phyloP scores from a whole-genome alignment of 2,888 invertebrate species.

The Leistus spinibarbis region DNA sequence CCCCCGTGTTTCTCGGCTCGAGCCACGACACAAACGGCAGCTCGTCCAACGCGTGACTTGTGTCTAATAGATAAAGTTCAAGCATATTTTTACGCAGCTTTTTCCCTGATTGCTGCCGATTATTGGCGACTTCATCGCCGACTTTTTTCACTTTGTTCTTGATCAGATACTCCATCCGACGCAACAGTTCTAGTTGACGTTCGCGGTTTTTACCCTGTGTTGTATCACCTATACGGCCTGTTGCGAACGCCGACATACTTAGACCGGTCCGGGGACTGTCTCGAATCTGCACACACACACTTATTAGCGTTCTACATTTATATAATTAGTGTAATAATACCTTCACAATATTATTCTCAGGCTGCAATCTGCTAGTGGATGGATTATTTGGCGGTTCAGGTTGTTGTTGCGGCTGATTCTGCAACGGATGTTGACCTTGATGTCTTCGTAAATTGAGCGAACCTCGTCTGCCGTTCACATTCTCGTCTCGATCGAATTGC shows the following conservation, averaged over 20 bases:
- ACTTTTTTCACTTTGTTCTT: constrained; percentile 47
- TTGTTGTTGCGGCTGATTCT: constrained; percentile 1
- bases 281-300: constrained; percentile 41
- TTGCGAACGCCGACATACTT: constrained; percentile 65
- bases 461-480: constrained; percentile 75
- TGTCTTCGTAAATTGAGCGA: constrained; percentile 55
- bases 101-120: constrained; percentile 40
- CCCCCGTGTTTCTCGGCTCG: constrained; percentile 64
- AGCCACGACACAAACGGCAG: constrained; percentile 74
- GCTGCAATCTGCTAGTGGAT: constrained; percentile 19
- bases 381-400: constrained; percentile 33
- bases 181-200: constrained; percentile 67
- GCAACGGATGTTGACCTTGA: constrained; percentile 46
- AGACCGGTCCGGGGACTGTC: constrained; percentile 29
- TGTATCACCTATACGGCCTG: constrained; percentile 42
- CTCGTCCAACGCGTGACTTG: constrained; percentile 71
- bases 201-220: constrained; percentile 59
- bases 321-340: constrained; percentile 12
- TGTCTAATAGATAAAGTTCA: constrained; percentile 85
- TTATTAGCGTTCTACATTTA: constrained; percentile 16
- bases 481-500: constrained; percentile 70
- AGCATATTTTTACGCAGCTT: constrained; percentile 53
- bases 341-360: constrained; percentile 22
- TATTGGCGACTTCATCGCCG: constrained; percentile 47
- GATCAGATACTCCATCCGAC: constrained; percentile 62